These are phyloP conservation scores for Macroglossus sobrinus DNA, from an alignment of 2,113 vertebrate genomes.

Conservation along the genomic window DNA sequence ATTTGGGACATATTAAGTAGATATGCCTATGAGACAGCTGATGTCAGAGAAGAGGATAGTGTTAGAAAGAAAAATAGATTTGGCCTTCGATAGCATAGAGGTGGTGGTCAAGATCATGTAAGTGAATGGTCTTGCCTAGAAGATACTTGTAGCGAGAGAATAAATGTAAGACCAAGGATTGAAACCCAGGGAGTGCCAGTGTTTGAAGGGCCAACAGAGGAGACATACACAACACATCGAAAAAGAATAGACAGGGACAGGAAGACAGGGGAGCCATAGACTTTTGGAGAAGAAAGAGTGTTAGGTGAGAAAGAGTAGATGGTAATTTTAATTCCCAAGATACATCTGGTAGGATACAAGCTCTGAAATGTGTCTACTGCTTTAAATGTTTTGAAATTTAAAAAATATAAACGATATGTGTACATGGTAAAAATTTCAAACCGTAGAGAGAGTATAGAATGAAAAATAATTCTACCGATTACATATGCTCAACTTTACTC, in stretches of 20 bases:
- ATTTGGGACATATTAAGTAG: background rate
- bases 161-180: background rate
- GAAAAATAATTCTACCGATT: background rate
- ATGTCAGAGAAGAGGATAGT: background rate
- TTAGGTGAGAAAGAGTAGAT: background rate
- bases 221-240: background rate
- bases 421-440: background rate
- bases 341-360: background rate
- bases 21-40: background rate
- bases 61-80: background rate
- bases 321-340: background rate
- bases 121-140: background rate
- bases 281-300: background rate
- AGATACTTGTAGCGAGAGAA: background rate
- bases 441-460: background rate
- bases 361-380: background rate
- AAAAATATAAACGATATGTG: background rate
- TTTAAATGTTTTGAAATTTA: background rate
- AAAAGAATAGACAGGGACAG: background rate
- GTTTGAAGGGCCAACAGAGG: background rate
- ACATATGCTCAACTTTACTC: background rate
- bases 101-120: background rate
- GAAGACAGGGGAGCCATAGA: background rate
- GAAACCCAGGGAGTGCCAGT: background rate
- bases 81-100: background rate